Evolutionary conservation across 2,113 vertebrate genomes (phyloP), one percentile per base, ranked within the genome.

Genomic region (Actenoides hombroni): DNA sequence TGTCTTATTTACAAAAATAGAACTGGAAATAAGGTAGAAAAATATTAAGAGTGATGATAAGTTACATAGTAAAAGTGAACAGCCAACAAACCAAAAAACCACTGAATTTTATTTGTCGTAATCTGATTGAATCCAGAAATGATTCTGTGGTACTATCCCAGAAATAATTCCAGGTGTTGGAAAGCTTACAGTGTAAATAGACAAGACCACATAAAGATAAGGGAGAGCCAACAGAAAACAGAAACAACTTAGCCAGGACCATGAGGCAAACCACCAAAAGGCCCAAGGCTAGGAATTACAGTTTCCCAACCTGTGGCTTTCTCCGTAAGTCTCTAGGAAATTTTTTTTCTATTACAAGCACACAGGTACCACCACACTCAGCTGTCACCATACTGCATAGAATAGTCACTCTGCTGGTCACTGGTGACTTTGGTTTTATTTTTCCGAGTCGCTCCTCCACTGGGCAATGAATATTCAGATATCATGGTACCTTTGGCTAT

Each of bases 31-130:
- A 84, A 84, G 19, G 54, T 46, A 85, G 77, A 57, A 71, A 94
- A 92, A 76, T 57, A 61, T 82, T 76, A 87, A 91, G 35, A 44
- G 53, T 82, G 91, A 83, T 94, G 92, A 92, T 91, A 95, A 89
- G 57, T 89, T 87, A 89, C 26, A 3, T 13, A 75, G 74, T 95
- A 89, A 95, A 95, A 91, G 61, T n/a, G 81, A 92, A 82, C 48
- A 85, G 74, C 74, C 83, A 91, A n/a, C 3, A 20, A 95, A 89
- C 61, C 53, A 71, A 92, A 92, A 96, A 57, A 48, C 48, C 83
- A 37, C 10, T 95, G 20, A 48, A 65, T 87, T 94, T 89, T 95
- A 79, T 75, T 91, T 85, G 16, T 67, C 92, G n/a, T 65, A 92
- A 71, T 61, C n/a, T 1, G 48, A 89, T 76, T 0, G 0, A 64